Evolutionary conservation across 2,888 invertebrate species (phyloP).

Genomic region (Andrena haemorrhoa): DNA sequence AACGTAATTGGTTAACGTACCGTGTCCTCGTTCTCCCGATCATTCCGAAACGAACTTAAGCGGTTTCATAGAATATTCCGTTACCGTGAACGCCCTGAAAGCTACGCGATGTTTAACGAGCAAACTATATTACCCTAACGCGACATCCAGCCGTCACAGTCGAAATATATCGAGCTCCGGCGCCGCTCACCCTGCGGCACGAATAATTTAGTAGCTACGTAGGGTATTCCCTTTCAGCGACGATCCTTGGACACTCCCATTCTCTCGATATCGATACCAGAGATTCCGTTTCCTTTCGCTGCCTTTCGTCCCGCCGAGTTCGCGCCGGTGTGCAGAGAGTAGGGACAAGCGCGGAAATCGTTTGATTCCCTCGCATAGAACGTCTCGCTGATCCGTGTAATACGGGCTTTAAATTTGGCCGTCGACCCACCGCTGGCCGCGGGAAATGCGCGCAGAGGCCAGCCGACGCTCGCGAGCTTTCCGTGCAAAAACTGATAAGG

Average conservation of each 20-base stretch:
- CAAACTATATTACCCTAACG: slow-evolving; percentile 32
- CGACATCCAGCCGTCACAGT: slow-evolving; percentile 1
- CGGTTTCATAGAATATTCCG: slow-evolving; percentile 42
- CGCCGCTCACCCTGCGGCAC: background rate
- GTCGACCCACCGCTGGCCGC: slow-evolving; percentile 24
- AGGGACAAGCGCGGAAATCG: background rate
- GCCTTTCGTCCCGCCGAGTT: background rate
- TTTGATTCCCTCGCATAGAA: slow-evolving; percentile 33
- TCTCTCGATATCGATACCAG: background rate
- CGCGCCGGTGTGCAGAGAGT: background rate
- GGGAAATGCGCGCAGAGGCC: slow-evolving; percentile 18
- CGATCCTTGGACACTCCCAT: background rate
- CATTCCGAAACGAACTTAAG: slow-evolving; percentile 35
- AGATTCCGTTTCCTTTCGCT: too few species aligned
- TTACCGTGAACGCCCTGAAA: slow-evolving; percentile 7
- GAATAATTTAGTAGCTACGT: background rate
- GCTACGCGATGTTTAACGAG: slow-evolving; percentile 34
- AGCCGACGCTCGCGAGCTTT: slow-evolving; percentile 21
- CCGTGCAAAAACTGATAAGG: slow-evolving; percentile 73
- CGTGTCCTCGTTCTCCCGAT: slow-evolving; percentile 31
- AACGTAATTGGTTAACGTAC: slow-evolving; percentile 41
- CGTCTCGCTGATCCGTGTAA: slow-evolving; percentile 49
- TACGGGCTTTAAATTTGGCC: slow-evolving; percentile 54
- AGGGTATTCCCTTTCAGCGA: background rate
- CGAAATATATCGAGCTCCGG: slow-evolving; percentile 6